These are phyloP conservation scores for Hoplodrina ambigua DNA, from an alignment of 2,888 invertebrate genomes.

Conservation along the genomic window DNA sequence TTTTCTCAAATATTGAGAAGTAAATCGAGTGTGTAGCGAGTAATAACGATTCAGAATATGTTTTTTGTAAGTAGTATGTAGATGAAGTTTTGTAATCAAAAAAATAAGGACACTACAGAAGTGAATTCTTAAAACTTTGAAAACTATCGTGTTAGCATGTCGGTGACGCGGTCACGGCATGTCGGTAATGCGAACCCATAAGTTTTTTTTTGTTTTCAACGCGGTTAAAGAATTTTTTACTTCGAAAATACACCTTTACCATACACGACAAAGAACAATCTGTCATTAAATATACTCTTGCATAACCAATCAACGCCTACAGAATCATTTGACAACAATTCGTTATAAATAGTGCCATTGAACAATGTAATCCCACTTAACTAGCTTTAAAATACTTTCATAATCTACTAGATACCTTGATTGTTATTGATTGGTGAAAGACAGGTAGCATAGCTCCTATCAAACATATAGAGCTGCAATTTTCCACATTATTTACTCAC, in stretches of 20 bases:
- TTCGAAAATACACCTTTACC: background rate
- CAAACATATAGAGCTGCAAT: background rate
- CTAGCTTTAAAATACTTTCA: slow-evolving; percentile 50
- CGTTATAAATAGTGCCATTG: slow-evolving; percentile 44
- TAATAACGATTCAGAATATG: slow-evolving; percentile 2
- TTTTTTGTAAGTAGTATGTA: slow-evolving; percentile 3
- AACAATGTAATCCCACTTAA: slow-evolving; percentile 43
- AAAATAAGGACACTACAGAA: background rate
- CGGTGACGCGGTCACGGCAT: too few species aligned
- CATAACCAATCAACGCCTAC: slow-evolving; percentile 7
- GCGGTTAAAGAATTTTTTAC: too few species aligned
- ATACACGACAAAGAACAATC: background rate
- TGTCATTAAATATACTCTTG: slow-evolving; percentile 1
- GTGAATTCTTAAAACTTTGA: too few species aligned
- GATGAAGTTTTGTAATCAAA: background rate
- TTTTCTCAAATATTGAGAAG: slow-evolving; percentile 29
- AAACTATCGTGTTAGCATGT: too few species aligned
- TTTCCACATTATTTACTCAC: background rate
- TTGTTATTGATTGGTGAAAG: slow-evolving; percentile 18
- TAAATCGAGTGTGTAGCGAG: slow-evolving; percentile 33
- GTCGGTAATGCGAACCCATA: too few species aligned
- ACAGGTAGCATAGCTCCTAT: background rate
- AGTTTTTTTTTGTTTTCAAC: too few species aligned
- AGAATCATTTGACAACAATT: slow-evolving; percentile 17
- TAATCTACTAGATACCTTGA: slow-evolving; percentile 40